Evolutionary conservation across 2,888 invertebrate species (phyloP).

Genomic region (Eupithecia tripunctaria): DNA sequence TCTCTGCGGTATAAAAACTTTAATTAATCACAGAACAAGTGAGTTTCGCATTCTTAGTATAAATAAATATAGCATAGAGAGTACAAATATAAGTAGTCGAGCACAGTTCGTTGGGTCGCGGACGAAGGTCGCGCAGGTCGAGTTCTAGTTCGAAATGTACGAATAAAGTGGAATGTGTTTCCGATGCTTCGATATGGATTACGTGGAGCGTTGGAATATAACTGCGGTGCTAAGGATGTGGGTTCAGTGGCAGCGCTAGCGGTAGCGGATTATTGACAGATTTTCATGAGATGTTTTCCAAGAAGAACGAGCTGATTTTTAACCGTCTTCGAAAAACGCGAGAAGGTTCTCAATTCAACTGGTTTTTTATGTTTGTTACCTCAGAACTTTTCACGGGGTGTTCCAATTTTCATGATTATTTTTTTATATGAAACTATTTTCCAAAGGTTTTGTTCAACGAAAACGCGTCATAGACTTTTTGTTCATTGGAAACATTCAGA

Average conservation of each 20-base stretch:
- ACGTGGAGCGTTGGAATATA: not conserved
- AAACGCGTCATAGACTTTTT: too few species aligned
- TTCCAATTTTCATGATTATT: too few species aligned
- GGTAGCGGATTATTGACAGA: not conserved
- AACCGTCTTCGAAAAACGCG: too few species aligned
- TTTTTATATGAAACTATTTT: too few species aligned
- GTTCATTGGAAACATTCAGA: too few species aligned
- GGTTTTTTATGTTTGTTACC: too few species aligned
- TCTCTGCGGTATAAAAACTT: not conserved
- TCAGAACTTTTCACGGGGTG: too few species aligned
- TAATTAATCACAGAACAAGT: not conserved
- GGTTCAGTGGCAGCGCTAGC: not conserved
- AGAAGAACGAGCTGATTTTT: too few species aligned
- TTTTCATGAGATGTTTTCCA: too few species aligned
- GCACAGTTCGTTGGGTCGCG: not conserved
- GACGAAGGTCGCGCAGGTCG: not conserved
- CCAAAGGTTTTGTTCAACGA: too few species aligned
- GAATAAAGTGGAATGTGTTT: conserved; percentile 11
- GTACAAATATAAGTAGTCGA: not conserved
- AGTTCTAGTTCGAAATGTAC: not conserved
- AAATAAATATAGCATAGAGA: not conserved
- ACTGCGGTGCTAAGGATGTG: not conserved
- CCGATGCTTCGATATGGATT: not conserved
- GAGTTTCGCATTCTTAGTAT: not conserved
- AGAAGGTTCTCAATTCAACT: too few species aligned